Percentiles rank a stretch among this genome's conserved stretches.
Conservation (phyloP, 1,140 invertebrate species). For the Drosophila ogumai region DNA sequence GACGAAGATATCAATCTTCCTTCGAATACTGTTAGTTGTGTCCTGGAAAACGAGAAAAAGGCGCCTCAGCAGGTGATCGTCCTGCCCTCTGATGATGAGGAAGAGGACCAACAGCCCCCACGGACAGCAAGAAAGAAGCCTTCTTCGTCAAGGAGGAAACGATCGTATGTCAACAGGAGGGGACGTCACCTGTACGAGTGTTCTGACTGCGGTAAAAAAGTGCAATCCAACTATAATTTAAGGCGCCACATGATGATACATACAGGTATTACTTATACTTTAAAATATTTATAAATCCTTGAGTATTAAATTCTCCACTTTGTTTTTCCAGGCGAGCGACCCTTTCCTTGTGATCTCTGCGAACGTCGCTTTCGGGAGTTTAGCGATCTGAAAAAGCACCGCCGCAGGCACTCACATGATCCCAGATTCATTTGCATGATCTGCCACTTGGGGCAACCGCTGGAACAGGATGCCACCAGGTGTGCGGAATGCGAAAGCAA, state of each 20-base stretch:
- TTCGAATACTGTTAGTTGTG: conserved; percentile 49
- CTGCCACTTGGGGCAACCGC: conserved; percentile 60
- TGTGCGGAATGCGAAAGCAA: conserved; percentile 73
- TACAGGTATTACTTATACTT: conserved; percentile 56
- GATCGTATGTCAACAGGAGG: conserved; percentile 56
- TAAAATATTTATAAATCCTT: not conserved
- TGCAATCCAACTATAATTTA: conserved; percentile 82
- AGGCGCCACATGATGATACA: conserved; percentile 84
- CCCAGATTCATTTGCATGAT: conserved; percentile 87
- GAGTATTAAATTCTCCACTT: not conserved
- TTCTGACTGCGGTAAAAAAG: conserved; percentile 77
- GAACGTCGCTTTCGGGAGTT: conserved; percentile 87
- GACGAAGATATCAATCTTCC: conserved; percentile 42
- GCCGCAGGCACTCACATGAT: conserved; percentile 86
- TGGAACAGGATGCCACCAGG: conserved; percentile 73
- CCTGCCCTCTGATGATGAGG: conserved; percentile 23
- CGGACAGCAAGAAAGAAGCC: conserved; percentile 30
- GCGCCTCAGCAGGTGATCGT: conserved; percentile 9
- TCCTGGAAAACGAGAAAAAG: conserved; percentile 21
- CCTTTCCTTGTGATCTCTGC: conserved; percentile 86
- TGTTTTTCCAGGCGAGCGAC: conserved; percentile 74
- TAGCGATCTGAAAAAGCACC: conserved; percentile 86
- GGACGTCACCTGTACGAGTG: conserved; percentile 73
- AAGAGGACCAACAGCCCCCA: conserved; percentile 13
- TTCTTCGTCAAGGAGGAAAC: conserved; percentile 31